A percentile compares a stretch with the other conserved stretches of the same genome.
Conservation (phyloP, 2,113 vertebrate genomes). For the Melanocharis versteri region DNA sequence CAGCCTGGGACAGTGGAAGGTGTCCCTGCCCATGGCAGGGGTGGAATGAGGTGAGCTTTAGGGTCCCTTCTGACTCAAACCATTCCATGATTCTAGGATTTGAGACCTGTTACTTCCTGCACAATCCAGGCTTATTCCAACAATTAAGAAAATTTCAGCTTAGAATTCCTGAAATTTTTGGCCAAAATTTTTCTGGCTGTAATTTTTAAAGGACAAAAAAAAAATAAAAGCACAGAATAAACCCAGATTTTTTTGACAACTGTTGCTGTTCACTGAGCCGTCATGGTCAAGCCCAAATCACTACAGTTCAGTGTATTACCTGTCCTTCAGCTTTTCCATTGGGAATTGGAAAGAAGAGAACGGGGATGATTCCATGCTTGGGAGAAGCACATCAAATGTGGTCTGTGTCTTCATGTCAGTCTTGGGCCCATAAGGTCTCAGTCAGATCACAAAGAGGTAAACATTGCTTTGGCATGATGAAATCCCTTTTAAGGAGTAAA, state of each 20-base stretch:
- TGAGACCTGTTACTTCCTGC: background rate
- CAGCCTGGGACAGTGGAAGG: fast-evolving
- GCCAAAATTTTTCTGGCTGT: background rate
- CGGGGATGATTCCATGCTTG: background rate
- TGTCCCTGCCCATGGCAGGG: background rate
- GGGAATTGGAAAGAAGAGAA: background rate
- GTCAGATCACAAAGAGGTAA: background rate
- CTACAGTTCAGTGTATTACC: background rate
- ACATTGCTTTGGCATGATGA: background rate
- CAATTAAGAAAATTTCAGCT: background rate
- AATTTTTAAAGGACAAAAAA: background rate
- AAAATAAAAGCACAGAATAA: background rate
- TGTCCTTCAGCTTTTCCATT: background rate
- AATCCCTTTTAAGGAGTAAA: background rate
- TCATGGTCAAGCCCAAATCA: background rate
- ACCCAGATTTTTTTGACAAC: background rate
- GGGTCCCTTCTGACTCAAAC: background rate
- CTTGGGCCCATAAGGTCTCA: background rate
- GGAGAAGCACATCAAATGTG: background rate
- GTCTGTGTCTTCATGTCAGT: background rate
- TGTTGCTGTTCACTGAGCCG: background rate
- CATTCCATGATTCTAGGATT: background rate
- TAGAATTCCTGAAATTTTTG: background rate
- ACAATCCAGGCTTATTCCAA: background rate
- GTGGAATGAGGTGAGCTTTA: background rate